phyloP scores from a whole-genome alignment of 2,113 vertebrate genomes.

The Pontoporia blainvillei region DNA sequence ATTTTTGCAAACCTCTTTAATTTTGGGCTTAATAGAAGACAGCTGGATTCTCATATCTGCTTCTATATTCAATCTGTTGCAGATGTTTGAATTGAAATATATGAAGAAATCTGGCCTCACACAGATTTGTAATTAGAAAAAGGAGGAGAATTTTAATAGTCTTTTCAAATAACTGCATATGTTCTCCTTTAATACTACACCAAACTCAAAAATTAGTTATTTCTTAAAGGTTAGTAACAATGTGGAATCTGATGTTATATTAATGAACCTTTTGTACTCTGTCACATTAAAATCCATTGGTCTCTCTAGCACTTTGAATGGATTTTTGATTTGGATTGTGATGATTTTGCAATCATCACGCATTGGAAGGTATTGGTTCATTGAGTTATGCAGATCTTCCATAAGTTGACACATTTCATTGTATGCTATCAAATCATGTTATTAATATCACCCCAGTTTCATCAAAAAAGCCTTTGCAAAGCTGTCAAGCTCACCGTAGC shows the following conservation, averaged over 20 bases:
- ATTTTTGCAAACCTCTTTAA: slow-evolving; percentile 46
- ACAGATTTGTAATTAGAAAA: slow-evolving; percentile 36
- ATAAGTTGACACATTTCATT: neutral
- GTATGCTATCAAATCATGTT: neutral
- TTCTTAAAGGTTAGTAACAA: slow-evolving; percentile 31
- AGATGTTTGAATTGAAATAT: slow-evolving; percentile 5
- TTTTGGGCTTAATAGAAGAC: slow-evolving; percentile 25
- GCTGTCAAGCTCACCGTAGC: neutral
- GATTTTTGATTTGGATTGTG: too few species aligned
- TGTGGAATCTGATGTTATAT: neutral
- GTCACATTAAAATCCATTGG: neutral
- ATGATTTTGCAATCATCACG: slow-evolving; percentile 6
- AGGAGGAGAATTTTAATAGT: slow-evolving; percentile 36
- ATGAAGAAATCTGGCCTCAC: slow-evolving; percentile 26
- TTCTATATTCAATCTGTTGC: slow-evolving; percentile 25
- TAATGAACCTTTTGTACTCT: neutral
- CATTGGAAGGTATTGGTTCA: neutral
- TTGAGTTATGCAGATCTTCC: neutral
- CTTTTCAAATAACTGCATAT: slow-evolving; percentile 13
- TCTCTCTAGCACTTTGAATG: slow-evolving; percentile 5
- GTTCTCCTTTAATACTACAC: slow-evolving; percentile 5
- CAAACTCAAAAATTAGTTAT: slow-evolving; percentile 35
- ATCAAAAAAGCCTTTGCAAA: neutral
- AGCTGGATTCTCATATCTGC: neutral
- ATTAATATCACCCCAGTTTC: neutral